Percentiles rank a stretch among this genome's conserved stretches.
phyloP scores from a whole-genome alignment of 1,140 invertebrate species.

The Chrysomallon squamiferum region DNA sequence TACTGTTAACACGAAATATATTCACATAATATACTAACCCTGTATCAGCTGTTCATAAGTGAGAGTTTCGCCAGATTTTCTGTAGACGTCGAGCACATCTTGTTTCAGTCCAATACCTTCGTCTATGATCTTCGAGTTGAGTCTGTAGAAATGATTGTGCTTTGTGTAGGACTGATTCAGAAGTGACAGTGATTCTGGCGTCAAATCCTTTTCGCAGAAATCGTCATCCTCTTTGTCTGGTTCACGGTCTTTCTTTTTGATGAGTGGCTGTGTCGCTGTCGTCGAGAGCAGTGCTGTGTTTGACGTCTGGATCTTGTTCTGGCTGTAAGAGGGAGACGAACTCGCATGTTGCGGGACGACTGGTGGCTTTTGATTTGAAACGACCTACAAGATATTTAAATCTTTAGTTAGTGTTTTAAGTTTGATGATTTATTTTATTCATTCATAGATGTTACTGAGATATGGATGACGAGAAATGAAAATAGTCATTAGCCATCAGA shows the following conservation, averaged over 20 bases:
- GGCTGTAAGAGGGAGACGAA: no score
- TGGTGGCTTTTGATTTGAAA: no score
- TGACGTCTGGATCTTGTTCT: no score
- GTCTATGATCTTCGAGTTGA: slow-evolving; percentile 39
- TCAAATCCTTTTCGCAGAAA: slow-evolving; percentile 41
- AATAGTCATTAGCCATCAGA: no score
- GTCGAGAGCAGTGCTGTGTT: no score
- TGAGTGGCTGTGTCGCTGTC: background rate
- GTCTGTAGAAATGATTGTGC: slow-evolving; percentile 41
- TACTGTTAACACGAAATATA: no score
- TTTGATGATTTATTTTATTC: no score
- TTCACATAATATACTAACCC: slow-evolving; percentile 18
- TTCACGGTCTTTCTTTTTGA: background rate
- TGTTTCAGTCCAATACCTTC: slow-evolving; percentile 42
- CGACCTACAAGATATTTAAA: no score
- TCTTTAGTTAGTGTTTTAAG: no score
- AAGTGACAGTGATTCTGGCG: slow-evolving; percentile 29
- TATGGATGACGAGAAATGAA: no score
- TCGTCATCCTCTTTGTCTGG: slow-evolving; percentile 22
- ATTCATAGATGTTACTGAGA: no score
- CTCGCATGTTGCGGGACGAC: no score
- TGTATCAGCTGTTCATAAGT: slow-evolving; percentile 49
- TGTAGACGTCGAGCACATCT: slow-evolving; percentile 38
- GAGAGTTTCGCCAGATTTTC: slow-evolving; percentile 41
- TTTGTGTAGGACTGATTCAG: slow-evolving; percentile 39